Percentiles rank a stretch among this genome's conserved stretches.
Evolutionary conservation across 2,797 vertebrate genomes (phyloP).

Genomic region (Cynodonichthys magdalenae): DNA sequence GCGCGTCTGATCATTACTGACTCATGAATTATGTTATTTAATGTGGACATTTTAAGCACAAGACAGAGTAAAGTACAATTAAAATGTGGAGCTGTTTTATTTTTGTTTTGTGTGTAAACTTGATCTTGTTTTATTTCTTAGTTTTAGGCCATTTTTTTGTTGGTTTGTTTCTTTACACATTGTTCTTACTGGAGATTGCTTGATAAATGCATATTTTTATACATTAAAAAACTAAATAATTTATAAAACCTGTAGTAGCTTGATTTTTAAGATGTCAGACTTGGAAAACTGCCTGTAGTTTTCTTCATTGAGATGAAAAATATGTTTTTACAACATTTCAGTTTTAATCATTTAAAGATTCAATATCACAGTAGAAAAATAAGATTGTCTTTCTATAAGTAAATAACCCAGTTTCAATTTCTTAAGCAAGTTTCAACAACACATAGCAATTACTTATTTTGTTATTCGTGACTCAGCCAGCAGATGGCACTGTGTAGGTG

Average conservation of each 20-base stretch:
- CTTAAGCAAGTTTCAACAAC: too few species aligned
- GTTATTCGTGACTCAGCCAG: neutral
- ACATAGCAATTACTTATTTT: too few species aligned
- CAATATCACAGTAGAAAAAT: too few species aligned
- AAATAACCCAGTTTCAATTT: too few species aligned
- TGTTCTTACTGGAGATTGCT: slow-evolving; percentile 21
- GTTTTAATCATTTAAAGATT: too few species aligned
- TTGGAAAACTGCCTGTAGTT: too few species aligned
- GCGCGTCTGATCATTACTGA: slow-evolving; percentile 29
- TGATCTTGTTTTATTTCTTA: slow-evolving; percentile 13
- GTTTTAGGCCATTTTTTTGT: neutral
- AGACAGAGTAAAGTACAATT: slow-evolving; percentile 11
- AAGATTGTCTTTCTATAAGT: too few species aligned
- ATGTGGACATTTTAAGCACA: slow-evolving; percentile 16
- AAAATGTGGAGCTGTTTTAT: slow-evolving; percentile 8
- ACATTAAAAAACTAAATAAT: slow-evolving; percentile 14
- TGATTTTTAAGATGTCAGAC: slow-evolving; percentile 8
- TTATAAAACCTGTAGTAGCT: slow-evolving; percentile 18
- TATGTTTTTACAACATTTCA: too few species aligned
- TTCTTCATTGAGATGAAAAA: too few species aligned
- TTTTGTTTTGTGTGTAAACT: slow-evolving; percentile 16
- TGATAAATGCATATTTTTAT: slow-evolving; percentile 43
- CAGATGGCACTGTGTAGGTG: slow-evolving; percentile 25
- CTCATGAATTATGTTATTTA: slow-evolving; percentile 21
- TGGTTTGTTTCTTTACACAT: slow-evolving; percentile 20